Percentiles rank a stretch among this genome's conserved stretches.
These are phyloP conservation scores for Gila robusta DNA, from an alignment of 2,797 vertebrate species.

Conservation along the genomic window DNA sequence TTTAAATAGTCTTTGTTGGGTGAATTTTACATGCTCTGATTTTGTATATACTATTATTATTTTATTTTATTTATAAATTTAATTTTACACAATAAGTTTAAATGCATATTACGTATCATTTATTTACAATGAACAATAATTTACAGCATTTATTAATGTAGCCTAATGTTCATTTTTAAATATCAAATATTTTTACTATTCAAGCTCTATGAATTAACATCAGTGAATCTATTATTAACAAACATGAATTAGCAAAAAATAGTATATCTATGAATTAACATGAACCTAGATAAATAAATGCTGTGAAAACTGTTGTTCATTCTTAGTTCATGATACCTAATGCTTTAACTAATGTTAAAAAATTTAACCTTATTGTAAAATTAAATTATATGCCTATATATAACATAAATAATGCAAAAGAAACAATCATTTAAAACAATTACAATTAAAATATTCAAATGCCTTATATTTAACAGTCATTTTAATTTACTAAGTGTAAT, in stretches of 20 bases:
- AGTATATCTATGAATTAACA: not conserved
- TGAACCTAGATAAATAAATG: constrained; percentile 3
- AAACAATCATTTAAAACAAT: not conserved
- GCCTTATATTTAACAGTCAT: not conserved
- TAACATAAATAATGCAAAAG: not conserved
- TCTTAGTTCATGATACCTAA: not conserved
- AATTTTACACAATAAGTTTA: not conserved
- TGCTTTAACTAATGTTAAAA: not conserved
- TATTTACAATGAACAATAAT: not conserved
- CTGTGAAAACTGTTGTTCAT: not conserved
- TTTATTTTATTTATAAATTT: not conserved
- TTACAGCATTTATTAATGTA: not conserved
- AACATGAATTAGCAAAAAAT: not conserved
- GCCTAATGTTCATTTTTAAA: not conserved
- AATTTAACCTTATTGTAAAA: not conserved
- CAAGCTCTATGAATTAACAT: constrained; percentile 2
- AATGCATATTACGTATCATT: not conserved
- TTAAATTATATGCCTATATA: not conserved
- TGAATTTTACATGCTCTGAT: not conserved
- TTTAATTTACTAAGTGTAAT: not conserved
- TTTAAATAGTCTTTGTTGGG: not conserved
- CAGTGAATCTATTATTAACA: not conserved
- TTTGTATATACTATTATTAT: constrained; percentile 1
- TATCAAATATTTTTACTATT: not conserved
- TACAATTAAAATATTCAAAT: not conserved